These are phyloP conservation scores for Falco biarmicus DNA, from an alignment of 2,797 vertebrate species.

Conservation along the genomic window DNA sequence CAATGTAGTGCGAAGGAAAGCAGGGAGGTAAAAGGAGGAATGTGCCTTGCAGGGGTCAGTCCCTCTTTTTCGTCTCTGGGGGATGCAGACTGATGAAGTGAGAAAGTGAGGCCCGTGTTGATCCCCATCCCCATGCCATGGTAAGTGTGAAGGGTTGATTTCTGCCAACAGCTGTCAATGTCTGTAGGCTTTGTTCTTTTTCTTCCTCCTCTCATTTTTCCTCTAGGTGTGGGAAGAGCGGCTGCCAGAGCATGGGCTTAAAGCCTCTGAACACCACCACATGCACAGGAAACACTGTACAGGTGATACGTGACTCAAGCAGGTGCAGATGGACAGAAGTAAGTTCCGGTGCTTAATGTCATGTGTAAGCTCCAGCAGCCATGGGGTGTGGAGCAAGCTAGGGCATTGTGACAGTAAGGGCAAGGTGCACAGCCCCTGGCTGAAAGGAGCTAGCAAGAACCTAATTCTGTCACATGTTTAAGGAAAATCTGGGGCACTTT, in stretches of 20 bases:
- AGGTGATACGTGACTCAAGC: not conserved
- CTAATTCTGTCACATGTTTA: not conserved
- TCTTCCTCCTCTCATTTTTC: not conserved
- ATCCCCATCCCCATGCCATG: not conserved
- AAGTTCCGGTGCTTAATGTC: not conserved
- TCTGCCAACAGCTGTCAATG: not conserved
- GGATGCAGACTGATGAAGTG: not conserved
- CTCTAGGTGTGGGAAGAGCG: not conserved
- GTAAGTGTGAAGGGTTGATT: not conserved
- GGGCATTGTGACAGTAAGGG: not conserved
- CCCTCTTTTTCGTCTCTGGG: not conserved
- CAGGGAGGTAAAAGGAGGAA: not conserved
- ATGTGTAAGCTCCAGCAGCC: not conserved
- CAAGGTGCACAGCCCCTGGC: not conserved
- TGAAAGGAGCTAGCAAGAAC: not conserved
- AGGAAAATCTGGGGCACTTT: not conserved
- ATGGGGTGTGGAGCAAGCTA: not conserved
- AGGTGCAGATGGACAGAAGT: not conserved
- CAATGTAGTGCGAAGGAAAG: not conserved
- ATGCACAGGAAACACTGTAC: not conserved
- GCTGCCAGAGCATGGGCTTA: not conserved
- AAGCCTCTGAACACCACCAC: not conserved
- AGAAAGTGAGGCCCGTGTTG: not conserved
- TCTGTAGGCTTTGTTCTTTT: not conserved
- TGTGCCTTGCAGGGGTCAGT: not conserved